Evolutionary conservation across 2,797 vertebrate genomes (phyloP).

Genomic region (Helicolenus hilgendorfi): DNA sequence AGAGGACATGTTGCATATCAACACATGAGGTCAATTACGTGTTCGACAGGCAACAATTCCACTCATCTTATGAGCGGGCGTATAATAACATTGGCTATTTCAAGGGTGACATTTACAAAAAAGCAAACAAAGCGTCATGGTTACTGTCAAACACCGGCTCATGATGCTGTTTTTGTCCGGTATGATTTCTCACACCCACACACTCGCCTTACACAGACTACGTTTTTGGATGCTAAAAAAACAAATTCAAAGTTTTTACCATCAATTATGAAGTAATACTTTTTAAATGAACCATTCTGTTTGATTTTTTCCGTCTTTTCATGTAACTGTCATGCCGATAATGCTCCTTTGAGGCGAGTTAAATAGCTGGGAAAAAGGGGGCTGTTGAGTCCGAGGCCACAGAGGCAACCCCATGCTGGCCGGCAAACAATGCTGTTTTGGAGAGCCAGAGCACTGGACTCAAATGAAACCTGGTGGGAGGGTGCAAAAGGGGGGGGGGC

Average conservation of each 20-base stretch:
- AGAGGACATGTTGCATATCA: constrained; percentile 37
- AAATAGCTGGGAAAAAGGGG: constrained; percentile 78
- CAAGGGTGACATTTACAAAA: constrained; percentile 39
- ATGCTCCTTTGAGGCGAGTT: constrained; percentile 80
- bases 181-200: constrained; percentile 57
- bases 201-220: not conserved
- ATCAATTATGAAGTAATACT: constrained; percentile 76
- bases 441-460: constrained; percentile 79
- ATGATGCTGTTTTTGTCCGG: constrained; percentile 7
- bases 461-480: constrained; percentile 82
- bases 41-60: constrained; percentile 22
- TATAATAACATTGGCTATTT: constrained; percentile 32
- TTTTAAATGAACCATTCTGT: constrained; percentile 78
- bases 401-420: constrained; percentile 90
- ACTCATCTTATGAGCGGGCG: not conserved
- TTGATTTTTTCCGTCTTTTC: constrained; percentile 80
- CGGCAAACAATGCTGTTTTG: constrained; percentile 89
- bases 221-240: constrained; percentile 3
- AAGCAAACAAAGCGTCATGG: constrained; percentile 43
- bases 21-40: constrained; percentile 32
- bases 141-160: constrained; percentile 50
- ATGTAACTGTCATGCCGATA: constrained; percentile 86
- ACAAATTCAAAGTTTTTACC: not conserved
- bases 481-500: constrained; percentile 29
- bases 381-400: constrained; percentile 73